Base-by-base conservation (phyloP, 2,797 vertebrate genomes). In the Peromyscus eremicus region DNA sequence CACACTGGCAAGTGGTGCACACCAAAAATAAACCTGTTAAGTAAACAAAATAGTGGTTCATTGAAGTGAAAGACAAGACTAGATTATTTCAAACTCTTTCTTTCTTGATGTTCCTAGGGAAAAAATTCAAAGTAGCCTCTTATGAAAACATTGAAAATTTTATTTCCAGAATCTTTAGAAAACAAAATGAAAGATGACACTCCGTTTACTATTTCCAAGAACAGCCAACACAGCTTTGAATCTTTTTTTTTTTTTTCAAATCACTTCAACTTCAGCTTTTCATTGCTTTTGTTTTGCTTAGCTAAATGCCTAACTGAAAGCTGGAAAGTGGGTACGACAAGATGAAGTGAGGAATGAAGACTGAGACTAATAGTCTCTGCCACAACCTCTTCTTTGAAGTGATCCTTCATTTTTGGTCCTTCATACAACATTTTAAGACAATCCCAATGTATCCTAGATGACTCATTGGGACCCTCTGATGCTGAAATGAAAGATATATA, bases 111-210 rank as follows among this genome's bases (percentile, higher is more conserved):
- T 29, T 95, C 76, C 34, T 88, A 25, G 1, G 2, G 43, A 46
- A 88, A 88, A 57, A 80, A n/a, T 21, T 79, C n/a, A 64, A 76
- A 70, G 46, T 34, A 84, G 40, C 40, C n/a, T 70, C 11, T 68
- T 92, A 81, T 21, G 23, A 88, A 97, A 94, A 92, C 77, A 82
- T 21, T 89, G 19, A 96, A 92, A 91, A 57, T 84, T 76, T 29
- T 37, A 83, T 87, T 92, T 92, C 25, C 70, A 49, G 37, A 90
- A 34, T 60, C 32, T 81, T 49, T 79, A 12, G 23, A 76, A 92
- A 92, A n/a, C 32, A 70, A 75, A 87, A 91, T 70, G n/a, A 70
- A 94, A 75, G 32, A 14, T 91, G 40, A 90, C 6, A 55, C 25
- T 62, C 40, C 49, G 4, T 71, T 76, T 80, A 64, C 32, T 90